phyloP scores from a whole-genome alignment of 2,888 invertebrate species.

The Conomelus anceps region DNA sequence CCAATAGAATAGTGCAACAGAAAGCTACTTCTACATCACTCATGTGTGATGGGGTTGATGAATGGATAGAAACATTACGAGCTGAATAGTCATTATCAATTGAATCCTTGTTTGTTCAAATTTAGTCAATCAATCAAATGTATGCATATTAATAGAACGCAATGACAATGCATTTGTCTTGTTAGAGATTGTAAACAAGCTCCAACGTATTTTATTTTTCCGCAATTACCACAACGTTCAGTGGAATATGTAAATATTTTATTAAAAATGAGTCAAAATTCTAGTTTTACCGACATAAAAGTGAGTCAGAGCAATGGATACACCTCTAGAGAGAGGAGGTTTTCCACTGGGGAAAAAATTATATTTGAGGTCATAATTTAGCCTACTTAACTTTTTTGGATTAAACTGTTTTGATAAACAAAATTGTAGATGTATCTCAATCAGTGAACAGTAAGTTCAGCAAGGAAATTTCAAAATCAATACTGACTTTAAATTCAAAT shows the following conservation, averaged over 20 bases:
- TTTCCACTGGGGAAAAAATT: too few relatives aligned
- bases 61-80: neutral
- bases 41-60: neutral
- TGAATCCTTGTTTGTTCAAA: neutral
- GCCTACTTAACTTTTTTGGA: too few relatives aligned
- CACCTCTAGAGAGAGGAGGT: too few relatives aligned
- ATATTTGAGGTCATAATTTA: too few relatives aligned
- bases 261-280: neutral
- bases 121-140: neutral
- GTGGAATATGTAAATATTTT: neutral
- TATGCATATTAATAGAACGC: neutral
- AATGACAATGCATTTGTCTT: neutral
- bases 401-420: too few relatives aligned
- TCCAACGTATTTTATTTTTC: neutral
- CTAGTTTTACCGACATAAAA: neutral
- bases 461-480: too few relatives aligned
- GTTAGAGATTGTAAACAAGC: neutral
- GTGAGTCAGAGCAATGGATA: too few relatives aligned
- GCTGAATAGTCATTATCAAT: slow-evolving; percentile 3
- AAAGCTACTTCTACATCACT: neutral
- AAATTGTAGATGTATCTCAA: too few relatives aligned
- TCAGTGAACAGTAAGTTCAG: too few relatives aligned
- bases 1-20: neutral
- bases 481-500: too few relatives aligned
- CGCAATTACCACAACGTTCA: neutral